Percentiles rank a stretch among this genome's conserved stretches.
phyloP scores from a whole-genome alignment of 1,140 invertebrate species.

The Papilio aristodemus region DNA sequence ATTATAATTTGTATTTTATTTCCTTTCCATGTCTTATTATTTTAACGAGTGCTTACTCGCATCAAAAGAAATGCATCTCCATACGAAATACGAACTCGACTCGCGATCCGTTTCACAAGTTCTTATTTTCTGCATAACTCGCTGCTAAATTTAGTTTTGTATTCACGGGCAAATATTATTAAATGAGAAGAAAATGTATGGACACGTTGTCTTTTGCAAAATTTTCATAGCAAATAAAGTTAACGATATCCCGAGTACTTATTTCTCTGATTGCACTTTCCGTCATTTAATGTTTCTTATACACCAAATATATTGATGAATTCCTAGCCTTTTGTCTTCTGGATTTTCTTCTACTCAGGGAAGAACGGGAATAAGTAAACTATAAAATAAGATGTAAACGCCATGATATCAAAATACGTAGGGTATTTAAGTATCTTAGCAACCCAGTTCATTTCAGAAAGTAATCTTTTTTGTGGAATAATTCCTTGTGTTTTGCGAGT shows the following conservation, averaged over 20 bases:
- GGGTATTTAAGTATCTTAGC: too few relatives aligned
- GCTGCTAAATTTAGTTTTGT: conserved; percentile 32
- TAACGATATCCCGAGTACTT: neutral
- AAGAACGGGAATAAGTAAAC: too few relatives aligned
- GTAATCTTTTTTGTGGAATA: too few relatives aligned
- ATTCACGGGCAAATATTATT: conserved; percentile 41
- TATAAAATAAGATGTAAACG: too few relatives aligned
- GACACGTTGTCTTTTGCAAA: neutral
- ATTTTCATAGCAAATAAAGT: conserved; percentile 12
- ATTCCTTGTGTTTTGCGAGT: too few relatives aligned
- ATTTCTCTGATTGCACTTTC: too few relatives aligned
- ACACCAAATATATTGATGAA: too few relatives aligned
- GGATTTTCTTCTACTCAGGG: too few relatives aligned
- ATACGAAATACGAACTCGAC: conserved; percentile 24
- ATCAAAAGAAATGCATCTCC: conserved; percentile 27
- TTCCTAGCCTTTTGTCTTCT: too few relatives aligned
- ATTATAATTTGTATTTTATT: conserved; percentile 4
- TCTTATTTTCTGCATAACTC: conserved; percentile 34
- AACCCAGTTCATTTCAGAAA: too few relatives aligned
- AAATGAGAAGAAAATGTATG: conserved; percentile 35
- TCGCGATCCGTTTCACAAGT: conserved; percentile 36
- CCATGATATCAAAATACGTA: too few relatives aligned
- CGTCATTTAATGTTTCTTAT: too few relatives aligned
- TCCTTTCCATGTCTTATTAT: neutral
- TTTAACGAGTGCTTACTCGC: conserved; percentile 7